Evolutionary conservation across 2,113 vertebrate species (phyloP).

Genomic region (Myiagra hebetior): DNA sequence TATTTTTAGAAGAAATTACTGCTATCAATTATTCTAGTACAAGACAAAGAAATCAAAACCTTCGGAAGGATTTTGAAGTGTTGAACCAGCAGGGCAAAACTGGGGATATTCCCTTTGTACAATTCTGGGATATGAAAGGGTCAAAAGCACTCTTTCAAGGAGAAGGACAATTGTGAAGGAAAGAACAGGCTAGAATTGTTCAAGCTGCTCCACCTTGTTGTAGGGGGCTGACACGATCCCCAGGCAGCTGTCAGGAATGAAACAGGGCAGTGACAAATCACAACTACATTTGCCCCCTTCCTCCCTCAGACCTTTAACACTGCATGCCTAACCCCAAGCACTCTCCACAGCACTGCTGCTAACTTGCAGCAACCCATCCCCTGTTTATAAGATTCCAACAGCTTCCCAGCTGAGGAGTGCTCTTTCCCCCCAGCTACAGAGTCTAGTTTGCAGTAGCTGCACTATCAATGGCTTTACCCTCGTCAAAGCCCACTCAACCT

Average conservation of each 20-base stretch:
- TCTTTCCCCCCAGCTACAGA: not conserved
- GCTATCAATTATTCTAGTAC: not conserved
- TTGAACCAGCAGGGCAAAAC: not conserved
- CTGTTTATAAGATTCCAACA: not conserved
- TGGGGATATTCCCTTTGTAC: not conserved
- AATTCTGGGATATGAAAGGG: not conserved
- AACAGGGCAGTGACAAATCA: not conserved
- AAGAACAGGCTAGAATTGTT: slow-evolving; percentile 14
- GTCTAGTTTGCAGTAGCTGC: not conserved
- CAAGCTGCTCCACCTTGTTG: not conserved
- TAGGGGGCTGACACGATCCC: not conserved
- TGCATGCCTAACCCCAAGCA: not conserved
- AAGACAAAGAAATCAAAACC: not conserved
- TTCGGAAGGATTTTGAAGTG: not conserved
- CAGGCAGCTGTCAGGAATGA: not conserved
- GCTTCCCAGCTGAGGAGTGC: not conserved
- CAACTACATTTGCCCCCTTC: not conserved
- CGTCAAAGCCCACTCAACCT: not conserved
- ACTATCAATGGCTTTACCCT: not conserved
- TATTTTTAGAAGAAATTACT: not conserved
- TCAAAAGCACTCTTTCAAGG: not conserved
- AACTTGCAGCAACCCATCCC: not conserved
- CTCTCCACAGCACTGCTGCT: not conserved
- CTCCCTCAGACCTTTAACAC: not conserved
- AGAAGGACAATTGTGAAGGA: not conserved